Conservation (phyloP, 2,888 invertebrate species). For the Halictus quadricinctus region DNA sequence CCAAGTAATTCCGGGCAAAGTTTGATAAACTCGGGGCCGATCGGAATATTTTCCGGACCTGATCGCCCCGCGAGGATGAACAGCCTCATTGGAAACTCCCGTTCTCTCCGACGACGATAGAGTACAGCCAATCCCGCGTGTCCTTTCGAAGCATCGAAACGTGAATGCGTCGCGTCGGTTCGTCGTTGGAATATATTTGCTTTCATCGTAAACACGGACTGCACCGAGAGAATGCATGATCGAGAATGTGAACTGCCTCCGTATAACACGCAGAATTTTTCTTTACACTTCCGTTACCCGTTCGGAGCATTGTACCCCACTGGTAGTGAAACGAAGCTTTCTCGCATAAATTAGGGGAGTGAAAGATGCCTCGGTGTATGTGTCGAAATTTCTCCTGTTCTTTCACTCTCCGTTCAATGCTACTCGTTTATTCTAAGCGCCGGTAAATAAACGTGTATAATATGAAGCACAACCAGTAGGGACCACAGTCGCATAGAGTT, state of each 20-base stretch:
- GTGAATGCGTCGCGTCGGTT: background rate
- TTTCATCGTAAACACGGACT: background rate
- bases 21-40: slow-evolving; percentile 16
- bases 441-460: no score
- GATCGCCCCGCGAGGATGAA: background rate
- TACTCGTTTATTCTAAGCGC: no score
- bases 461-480: no score
- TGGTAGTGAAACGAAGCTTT: background rate
- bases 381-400: background rate
- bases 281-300: background rate
- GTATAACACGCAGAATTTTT: background rate
- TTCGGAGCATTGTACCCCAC: background rate
- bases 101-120: background rate
- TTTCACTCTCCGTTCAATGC: background rate
- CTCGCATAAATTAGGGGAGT: background rate
- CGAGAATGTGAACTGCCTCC: background rate
- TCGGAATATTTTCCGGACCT: slow-evolving; percentile 15
- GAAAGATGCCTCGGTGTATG: no score
- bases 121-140: background rate
- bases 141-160: background rate
- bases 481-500: background rate
- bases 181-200: background rate
- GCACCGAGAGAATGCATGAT: background rate
- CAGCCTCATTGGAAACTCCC: background rate
- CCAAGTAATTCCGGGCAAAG: slow-evolving; percentile 5